phyloP scores from a whole-genome alignment of 2,797 vertebrate species.

The Thripadectes ignobilis region DNA sequence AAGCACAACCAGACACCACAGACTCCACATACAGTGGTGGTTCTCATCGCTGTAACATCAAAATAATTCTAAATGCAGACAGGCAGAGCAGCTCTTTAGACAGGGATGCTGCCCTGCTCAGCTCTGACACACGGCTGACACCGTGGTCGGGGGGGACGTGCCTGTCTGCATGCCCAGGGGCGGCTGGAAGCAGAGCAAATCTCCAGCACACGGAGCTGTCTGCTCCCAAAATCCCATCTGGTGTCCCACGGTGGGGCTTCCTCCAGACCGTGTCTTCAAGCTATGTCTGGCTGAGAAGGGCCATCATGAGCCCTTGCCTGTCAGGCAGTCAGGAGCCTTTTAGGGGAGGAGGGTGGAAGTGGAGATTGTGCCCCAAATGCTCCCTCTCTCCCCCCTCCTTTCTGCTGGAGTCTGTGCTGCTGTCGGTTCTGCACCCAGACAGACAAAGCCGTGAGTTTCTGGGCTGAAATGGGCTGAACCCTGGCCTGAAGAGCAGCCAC shows the following conservation, averaged over 20 bases:
- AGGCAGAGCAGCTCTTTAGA: neutral
- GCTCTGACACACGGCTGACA: neutral
- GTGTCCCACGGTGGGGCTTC: neutral
- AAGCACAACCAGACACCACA: neutral
- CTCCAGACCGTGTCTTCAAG: neutral
- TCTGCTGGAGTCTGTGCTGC: neutral
- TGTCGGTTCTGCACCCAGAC: neutral
- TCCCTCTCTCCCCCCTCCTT: neutral
- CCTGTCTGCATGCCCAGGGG: conserved; percentile 8
- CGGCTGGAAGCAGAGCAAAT: neutral
- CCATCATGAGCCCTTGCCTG: rapidly evolving
- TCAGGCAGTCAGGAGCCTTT: neutral
- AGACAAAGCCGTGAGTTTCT: neutral
- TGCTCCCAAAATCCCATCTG: conserved; percentile 36
- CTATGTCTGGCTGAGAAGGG: neutral
- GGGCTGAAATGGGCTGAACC: rapidly evolving
- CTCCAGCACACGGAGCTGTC: neutral
- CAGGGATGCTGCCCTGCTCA: neutral
- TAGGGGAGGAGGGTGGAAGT: neutral
- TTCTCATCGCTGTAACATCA: neutral
- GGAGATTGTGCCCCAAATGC: neutral
- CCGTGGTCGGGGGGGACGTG: neutral
- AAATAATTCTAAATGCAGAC: neutral
- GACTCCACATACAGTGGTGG: neutral
- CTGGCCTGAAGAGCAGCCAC: neutral